Base-by-base conservation (phyloP, 35 echinoderm and acorn worm genomes). In the Heliocidaris tuberculata region DNA sequence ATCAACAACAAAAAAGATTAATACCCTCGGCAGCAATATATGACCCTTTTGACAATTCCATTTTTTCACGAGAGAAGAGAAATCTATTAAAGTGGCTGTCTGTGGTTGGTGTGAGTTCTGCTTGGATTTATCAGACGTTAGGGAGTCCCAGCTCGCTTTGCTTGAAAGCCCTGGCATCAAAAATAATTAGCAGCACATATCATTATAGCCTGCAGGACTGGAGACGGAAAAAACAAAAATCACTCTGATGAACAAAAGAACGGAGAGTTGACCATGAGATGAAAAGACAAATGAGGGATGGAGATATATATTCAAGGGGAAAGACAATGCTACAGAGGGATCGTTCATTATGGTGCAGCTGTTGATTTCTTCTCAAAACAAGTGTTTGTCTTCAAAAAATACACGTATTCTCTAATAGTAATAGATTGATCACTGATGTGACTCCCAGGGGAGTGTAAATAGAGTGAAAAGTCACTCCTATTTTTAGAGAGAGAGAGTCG, bases 161-260 rank as follows among this genome's bases (percentile, higher is more conserved):
- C 65, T 78, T 78, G 65, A 78, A 78, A 78, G 65, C 65, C 65
- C 65, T 78, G 65, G 65, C 65, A 78, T 78, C 65, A 78, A 78
- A 78, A 78, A 78, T 78, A 78, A 78, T 78, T 78, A 78, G 65
- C 65, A 78, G 65, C 65, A 78, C 65, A 78, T 78, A 78, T 78
- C 65, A 78, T 78, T 78, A 78, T 27, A 21, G 65, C 65, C 65
- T 78, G 65, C 65, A 78, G 65, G 65, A 78, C 19, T 24, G 19
- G 27, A n/a, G 65, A 42, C 3, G 35, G 35, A 60, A 15, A 2
- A 78, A 27, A 78, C 6, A 78, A 78, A 78, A 78, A 12, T 78
- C 61, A 71, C 61, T 71, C 65, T 27, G 5, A 78, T 78, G 65
- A 78, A 78, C 65, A 78, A 78, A 78, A 78, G 65, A 24, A 78